Base-by-base conservation (phyloP, 53 echinoderm and acorn worm genomes). In the Paracentrotus lividus region DNA sequence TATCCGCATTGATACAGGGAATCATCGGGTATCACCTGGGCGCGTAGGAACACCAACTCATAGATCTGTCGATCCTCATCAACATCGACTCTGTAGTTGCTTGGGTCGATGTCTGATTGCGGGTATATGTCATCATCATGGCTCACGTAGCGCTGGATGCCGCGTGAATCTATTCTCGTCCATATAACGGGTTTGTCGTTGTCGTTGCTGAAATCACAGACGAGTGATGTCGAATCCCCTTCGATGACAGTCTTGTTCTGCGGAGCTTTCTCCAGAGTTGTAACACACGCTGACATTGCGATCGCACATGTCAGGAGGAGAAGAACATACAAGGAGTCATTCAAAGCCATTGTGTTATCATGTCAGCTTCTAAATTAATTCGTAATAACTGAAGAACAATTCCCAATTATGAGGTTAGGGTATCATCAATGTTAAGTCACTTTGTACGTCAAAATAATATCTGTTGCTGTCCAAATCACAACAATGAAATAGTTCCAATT, bases 181-280 rank as follows among this genome's bases (percentile, higher is more conserved):
- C 92, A 92, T 42, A 92, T 40, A 1, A 92, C 51, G 3, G 58
- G 42, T 27, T 56, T 77, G 38, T 92, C 59, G 42, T 92, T 92
- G 59, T 92, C 92, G 43, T 92, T 59, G 34, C 27, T 92, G 81
- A 92, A 92, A 53, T 92, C 81, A 23, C 92, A 92, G 5, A 92
- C 5, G 23, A 92, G 81, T 6, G 92, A 92, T 14, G 81, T 57
- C 44, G 43, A 55, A 0, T 92, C 77, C 40, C 92, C 92, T 78
- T 55, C 92, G 5, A 78, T 57, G 5, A 92, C 92, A 2, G 92
- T 92, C n/a, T 54, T 49, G 81, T 78, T 92, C 24, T 57, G 33
- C 26, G 81, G 81, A 23, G 38, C 56, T 26, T 52, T 4, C 81
- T 92, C 92, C 8, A 92, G 92, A 7, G 44, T 57, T 13, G 92